Conservation (phyloP, 1,140 invertebrate genomes). For the Ips typographus region DNA sequence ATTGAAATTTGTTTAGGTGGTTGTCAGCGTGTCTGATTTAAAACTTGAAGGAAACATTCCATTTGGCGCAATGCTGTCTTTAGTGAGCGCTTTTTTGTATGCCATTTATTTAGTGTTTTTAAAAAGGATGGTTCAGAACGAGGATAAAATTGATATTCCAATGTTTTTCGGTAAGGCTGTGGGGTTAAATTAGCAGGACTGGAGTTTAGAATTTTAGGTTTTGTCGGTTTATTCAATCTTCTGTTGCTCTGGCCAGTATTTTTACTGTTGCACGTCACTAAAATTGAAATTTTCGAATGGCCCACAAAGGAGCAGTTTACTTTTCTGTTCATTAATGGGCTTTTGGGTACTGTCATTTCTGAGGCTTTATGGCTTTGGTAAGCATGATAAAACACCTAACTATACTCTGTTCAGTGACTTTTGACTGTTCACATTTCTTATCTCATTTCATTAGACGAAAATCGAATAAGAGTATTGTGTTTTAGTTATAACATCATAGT, state of each 20-base stretch:
- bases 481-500: not conserved
- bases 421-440: too few species aligned
- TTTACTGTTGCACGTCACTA: constrained; percentile 76
- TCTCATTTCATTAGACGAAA: too few species aligned
- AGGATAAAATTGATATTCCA: constrained; percentile 86
- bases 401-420: too few species aligned
- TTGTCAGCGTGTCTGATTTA: constrained; percentile 73
- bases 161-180: constrained; percentile 81
- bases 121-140: constrained; percentile 76
- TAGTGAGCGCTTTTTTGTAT: constrained; percentile 83
- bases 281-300: constrained; percentile 78
- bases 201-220: constrained; percentile 58
- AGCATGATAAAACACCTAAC: constrained; percentile 1
- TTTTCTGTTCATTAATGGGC: constrained; percentile 77
- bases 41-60: constrained; percentile 63
- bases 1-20: constrained; percentile 54
- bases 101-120: constrained; percentile 82
- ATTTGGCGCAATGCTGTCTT: constrained; percentile 70
- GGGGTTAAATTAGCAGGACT: not conserved
- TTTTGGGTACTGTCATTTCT: constrained; percentile 84
- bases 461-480: too few species aligned
- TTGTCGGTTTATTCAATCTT: constrained; percentile 83
- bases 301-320: constrained; percentile 78
- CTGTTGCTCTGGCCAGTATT: constrained; percentile 84
- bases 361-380: constrained; percentile 89